Evolutionary conservation across 2,797 vertebrate species (phyloP).

Genomic region (Aldrovandia affinis): DNA sequence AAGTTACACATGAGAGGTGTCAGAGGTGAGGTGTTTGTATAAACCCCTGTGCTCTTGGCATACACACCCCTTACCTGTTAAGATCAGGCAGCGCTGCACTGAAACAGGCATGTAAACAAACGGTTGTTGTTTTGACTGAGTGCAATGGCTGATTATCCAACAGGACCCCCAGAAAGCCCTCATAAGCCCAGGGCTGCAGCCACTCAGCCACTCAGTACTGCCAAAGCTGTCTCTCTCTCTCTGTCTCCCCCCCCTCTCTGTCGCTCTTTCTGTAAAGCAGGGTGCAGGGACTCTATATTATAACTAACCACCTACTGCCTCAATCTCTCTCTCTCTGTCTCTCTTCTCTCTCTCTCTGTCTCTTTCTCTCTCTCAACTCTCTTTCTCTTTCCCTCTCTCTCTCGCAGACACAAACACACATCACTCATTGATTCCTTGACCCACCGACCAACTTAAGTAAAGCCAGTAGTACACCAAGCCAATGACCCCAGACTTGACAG

Average conservation of each 20-base stretch:
- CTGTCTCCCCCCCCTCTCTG: too few relatives aligned
- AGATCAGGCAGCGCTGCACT: conserved; percentile 51
- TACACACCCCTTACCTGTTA: conserved; percentile 6
- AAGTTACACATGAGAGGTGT: conserved; percentile 5
- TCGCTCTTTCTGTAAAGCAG: too few relatives aligned
- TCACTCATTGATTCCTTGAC: background rate
- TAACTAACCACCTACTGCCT: background rate
- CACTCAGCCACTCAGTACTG: background rate
- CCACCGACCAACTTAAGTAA: background rate
- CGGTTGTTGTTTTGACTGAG: conserved; percentile 74
- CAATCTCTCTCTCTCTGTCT: background rate
- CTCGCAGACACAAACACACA: background rate
- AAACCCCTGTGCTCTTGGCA: background rate
- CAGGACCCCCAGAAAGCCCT: conserved; percentile 40
- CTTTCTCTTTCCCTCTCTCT: background rate
- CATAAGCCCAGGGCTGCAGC: background rate
- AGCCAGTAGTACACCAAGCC: background rate
- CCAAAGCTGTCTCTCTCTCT: too few relatives aligned
- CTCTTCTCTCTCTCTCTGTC: background rate
- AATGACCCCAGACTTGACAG: background rate
- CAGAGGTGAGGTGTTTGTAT: background rate
- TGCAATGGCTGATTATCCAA: conserved; percentile 66
- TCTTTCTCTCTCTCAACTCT: background rate
- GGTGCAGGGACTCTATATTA: background rate
- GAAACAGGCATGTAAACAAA: conserved; percentile 61